Conservation (phyloP, 2,797 vertebrate species). For the Syncerus caffer region DNA sequence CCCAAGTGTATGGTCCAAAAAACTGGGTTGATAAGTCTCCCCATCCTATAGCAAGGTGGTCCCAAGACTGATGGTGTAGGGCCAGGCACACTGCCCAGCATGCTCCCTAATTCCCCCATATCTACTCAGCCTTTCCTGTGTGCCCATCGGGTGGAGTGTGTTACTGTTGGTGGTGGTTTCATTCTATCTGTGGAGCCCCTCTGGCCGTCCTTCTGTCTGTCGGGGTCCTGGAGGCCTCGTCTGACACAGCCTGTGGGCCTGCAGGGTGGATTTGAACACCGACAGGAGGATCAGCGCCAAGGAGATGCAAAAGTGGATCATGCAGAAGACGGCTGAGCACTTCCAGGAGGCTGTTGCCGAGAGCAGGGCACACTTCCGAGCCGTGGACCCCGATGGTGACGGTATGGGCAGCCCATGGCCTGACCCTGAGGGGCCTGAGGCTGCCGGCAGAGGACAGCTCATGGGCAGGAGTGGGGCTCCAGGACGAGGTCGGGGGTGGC, state of each 20-base stretch:
- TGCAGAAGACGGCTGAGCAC: slow-evolving; percentile 97
- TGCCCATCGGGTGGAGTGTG: background rate
- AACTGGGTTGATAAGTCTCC: background rate
- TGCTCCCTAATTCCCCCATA: background rate
- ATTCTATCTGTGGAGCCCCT: background rate
- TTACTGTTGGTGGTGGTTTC: background rate
- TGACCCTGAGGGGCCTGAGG: too few relatives aligned
- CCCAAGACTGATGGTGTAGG: background rate
- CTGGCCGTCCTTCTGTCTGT: background rate
- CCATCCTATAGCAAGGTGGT: background rate
- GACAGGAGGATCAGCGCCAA: slow-evolving; percentile 93
- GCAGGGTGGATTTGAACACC: slow-evolving; percentile 92
- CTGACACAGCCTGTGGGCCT: background rate
- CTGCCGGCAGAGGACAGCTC: background rate
- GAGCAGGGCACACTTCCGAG: slow-evolving; percentile 93
- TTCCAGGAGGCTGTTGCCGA: slow-evolving; percentile 94
- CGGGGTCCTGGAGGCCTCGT: background rate
- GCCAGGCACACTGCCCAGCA: background rate
- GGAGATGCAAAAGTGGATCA: slow-evolving; percentile 98
- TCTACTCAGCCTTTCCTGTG: background rate
- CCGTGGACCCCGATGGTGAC: slow-evolving; percentile 94
- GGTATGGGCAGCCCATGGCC: slow-evolving; percentile 79
- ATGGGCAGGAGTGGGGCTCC: background rate
- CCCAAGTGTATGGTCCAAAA: too few relatives aligned
- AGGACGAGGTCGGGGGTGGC: background rate